phyloP scores from a whole-genome alignment of 2,113 vertebrate genomes.

The Ailurus styani region DNA sequence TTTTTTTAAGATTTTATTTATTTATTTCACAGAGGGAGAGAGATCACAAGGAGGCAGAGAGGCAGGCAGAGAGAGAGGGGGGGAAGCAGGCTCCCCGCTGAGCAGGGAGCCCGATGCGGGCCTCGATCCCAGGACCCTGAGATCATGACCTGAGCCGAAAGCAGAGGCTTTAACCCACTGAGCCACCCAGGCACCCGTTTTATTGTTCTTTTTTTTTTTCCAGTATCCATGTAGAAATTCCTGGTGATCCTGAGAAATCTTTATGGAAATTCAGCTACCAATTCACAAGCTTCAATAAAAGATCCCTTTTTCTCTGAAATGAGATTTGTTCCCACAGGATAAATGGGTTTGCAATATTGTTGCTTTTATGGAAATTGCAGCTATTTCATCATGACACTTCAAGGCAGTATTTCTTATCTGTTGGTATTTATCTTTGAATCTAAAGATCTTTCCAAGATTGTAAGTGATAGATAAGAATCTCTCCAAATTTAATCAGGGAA shows the following conservation, averaged over 20 bases:
- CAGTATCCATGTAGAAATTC: background rate
- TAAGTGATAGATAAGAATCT: constrained; percentile 51
- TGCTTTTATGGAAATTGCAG: constrained; percentile 49
- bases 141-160: too few species aligned
- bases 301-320: background rate
- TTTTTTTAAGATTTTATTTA: too few species aligned
- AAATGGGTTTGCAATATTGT: constrained; percentile 1
- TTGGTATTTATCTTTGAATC: constrained; percentile 20
- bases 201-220: background rate
- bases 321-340: background rate
- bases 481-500: constrained; percentile 65
- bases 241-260: background rate
- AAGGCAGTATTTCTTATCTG: constrained; percentile 2
- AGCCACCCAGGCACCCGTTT: too few species aligned
- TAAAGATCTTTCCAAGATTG: constrained; percentile 40
- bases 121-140: too few species aligned
- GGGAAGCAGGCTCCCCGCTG: too few species aligned
- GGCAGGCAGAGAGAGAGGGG: too few species aligned
- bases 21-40: too few species aligned
- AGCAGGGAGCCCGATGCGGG: too few species aligned
- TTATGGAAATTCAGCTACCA: background rate
- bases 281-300: background rate
- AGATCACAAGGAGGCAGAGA: too few species aligned
- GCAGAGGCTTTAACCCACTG: too few species aligned
- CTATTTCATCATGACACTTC: constrained; percentile 4